Evolutionary conservation across 1,140 invertebrate species (phyloP).

Genomic region (Hyles vespertilio): DNA sequence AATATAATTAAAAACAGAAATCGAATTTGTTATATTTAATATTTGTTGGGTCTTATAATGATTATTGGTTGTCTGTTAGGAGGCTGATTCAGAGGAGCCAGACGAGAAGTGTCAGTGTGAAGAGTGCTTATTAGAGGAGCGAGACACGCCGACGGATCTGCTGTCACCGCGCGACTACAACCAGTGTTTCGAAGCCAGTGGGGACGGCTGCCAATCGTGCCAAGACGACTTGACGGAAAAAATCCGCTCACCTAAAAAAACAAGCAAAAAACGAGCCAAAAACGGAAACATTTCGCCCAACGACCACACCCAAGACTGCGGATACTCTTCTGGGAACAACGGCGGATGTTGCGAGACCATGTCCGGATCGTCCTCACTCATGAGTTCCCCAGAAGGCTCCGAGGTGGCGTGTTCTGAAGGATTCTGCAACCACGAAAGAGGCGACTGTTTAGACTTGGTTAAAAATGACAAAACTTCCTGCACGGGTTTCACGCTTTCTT

Average conservation of each 20-base stretch:
- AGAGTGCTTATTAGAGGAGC: constrained; percentile 61
- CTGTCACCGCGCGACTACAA: constrained; percentile 51
- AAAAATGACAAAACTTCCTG: constrained; percentile 66
- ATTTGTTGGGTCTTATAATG: too few relatives aligned
- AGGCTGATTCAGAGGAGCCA: constrained; percentile 66
- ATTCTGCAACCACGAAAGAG: constrained; percentile 85
- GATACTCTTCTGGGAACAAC: constrained; percentile 87
- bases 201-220: constrained; percentile 55
- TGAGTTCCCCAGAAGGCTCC: constrained; percentile 88
- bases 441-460: constrained; percentile 71
- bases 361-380: constrained; percentile 81
- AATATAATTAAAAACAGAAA: too few relatives aligned
- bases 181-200: constrained; percentile 45
- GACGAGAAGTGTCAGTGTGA: constrained; percentile 70
- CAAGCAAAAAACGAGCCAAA: constrained; percentile 48
- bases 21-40: too few relatives aligned
- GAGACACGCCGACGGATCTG: constrained; percentile 61
- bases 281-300: constrained; percentile 77
- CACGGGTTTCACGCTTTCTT: constrained; percentile 74
- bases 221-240: constrained; percentile 48
- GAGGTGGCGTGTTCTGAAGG: constrained; percentile 90
- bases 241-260: constrained; percentile 49
- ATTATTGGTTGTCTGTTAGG: constrained; percentile 27
- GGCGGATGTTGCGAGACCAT: constrained; percentile 80
- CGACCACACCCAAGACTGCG: constrained; percentile 88